Percentiles rank a stretch among this genome's conserved stretches.
Evolutionary conservation across 2,797 vertebrate genomes (phyloP).

Genomic region (Lepilemur septentrionalis): DNA sequence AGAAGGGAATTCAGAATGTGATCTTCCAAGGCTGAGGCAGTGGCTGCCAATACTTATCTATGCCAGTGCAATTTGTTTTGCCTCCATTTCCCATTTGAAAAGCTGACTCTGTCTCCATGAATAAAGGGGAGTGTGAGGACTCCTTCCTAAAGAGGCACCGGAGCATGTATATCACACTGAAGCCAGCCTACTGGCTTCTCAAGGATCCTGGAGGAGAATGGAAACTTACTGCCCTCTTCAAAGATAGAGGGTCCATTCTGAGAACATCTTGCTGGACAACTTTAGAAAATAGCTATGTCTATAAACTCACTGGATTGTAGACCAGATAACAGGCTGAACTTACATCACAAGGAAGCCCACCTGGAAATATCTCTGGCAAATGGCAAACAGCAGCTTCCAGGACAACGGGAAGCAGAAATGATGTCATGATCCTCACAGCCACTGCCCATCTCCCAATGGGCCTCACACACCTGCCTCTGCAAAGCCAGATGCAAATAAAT

Average conservation of each 20-base stretch:
- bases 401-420: neutral
- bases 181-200: slow-evolving; percentile 62
- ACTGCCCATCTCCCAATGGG: neutral
- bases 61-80: neutral
- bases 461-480: neutral
- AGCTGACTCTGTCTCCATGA: neutral
- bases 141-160: neutral
- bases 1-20: neutral
- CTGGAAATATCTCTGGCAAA: slow-evolving; percentile 74
- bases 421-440: neutral
- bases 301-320: slow-evolving; percentile 67
- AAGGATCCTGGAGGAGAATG: neutral
- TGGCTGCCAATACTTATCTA: neutral
- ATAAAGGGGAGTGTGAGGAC: neutral
- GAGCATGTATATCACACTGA: neutral
- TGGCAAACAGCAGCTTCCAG: slow-evolving; percentile 54
- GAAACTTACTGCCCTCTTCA: slow-evolving; percentile 70
- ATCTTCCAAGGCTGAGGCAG: neutral
- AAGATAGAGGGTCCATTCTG: slow-evolving; percentile 74
- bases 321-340: slow-evolving; percentile 59
- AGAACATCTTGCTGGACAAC: slow-evolving; percentile 56
- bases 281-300: slow-evolving; percentile 64
- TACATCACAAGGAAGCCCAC: slow-evolving; percentile 46
- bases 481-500: neutral
- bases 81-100: neutral